phyloP scores from a whole-genome alignment of 2,113 vertebrate genomes.

The Heterotis niloticus region DNA sequence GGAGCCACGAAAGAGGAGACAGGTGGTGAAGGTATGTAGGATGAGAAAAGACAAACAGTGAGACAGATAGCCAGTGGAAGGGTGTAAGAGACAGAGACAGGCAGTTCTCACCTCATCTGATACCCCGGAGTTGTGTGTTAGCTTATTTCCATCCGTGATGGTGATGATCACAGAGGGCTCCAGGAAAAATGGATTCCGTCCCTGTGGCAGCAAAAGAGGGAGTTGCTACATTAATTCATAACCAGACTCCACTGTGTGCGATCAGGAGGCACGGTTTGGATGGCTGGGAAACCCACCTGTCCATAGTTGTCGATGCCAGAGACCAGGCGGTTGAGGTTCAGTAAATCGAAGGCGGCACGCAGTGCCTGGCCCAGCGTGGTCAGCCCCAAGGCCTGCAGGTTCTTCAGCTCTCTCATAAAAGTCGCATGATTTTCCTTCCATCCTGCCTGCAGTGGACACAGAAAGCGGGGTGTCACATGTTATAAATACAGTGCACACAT shows the following conservation, averaged over 20 bases:
- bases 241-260: neutral
- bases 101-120: constrained; percentile 84
- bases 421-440: constrained; percentile 98
- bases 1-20: constrained; percentile 29
- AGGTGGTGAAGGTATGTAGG: neutral
- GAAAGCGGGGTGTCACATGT: neutral
- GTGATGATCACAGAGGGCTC: constrained; percentile 97
- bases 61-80: neutral
- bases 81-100: neutral
- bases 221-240: neutral
- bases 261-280: too few species aligned
- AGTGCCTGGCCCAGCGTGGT: constrained; percentile 93
- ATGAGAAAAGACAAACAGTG: neutral
- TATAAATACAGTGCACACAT: neutral
- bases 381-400: constrained; percentile 90
- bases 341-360: constrained; percentile 89
- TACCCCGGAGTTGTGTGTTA: constrained; percentile 87
- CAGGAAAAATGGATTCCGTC: constrained; percentile 95
- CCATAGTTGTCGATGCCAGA: constrained; percentile 99
- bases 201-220: constrained; percentile 58
- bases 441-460: constrained; percentile 70
- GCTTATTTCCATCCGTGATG: constrained; percentile 95
- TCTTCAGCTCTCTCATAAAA: constrained; percentile 97
- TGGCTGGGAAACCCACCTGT: constrained; percentile 69
- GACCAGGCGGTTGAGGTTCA: constrained; percentile 96